phyloP scores from a whole-genome alignment of 2,113 vertebrate genomes.

The Sinosuthora webbiana region DNA sequence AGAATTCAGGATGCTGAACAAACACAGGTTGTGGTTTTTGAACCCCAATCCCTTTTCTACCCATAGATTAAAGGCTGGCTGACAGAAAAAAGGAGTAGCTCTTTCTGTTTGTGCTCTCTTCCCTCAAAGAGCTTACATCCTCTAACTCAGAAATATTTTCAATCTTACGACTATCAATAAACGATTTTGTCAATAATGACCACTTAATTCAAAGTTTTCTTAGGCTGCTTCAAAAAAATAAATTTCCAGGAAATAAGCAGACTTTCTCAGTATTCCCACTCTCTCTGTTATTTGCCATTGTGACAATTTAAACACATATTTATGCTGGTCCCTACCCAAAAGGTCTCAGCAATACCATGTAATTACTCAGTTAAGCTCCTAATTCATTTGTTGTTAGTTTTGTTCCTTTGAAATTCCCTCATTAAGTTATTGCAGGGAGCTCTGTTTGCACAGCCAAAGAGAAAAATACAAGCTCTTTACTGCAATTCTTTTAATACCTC shows the following conservation, averaged over 20 bases:
- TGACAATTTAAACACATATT: background rate
- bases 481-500: background rate
- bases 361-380: conserved; percentile 37
- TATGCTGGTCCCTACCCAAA: background rate
- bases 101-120: background rate
- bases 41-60: background rate
- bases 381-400: conserved; percentile 29
- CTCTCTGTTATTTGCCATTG: background rate
- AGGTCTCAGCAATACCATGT: conserved; percentile 16
- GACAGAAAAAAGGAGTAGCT: background rate
- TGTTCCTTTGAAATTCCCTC: conserved; percentile 39
- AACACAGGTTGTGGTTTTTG: background rate
- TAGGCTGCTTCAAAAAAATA: background rate
- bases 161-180: background rate
- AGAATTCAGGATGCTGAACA: background rate
- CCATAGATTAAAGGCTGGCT: background rate
- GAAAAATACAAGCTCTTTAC: conserved; percentile 29
- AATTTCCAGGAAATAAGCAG: background rate
- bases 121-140: background rate
- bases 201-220: background rate
- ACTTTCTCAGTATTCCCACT: background rate
- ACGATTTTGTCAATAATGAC: background rate
- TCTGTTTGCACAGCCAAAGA: conserved; percentile 31
- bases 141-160: background rate
- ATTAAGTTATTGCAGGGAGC: conserved; percentile 36